Conservation (phyloP, 2,797 vertebrate genomes). For the Notamacropus eugenii region DNA sequence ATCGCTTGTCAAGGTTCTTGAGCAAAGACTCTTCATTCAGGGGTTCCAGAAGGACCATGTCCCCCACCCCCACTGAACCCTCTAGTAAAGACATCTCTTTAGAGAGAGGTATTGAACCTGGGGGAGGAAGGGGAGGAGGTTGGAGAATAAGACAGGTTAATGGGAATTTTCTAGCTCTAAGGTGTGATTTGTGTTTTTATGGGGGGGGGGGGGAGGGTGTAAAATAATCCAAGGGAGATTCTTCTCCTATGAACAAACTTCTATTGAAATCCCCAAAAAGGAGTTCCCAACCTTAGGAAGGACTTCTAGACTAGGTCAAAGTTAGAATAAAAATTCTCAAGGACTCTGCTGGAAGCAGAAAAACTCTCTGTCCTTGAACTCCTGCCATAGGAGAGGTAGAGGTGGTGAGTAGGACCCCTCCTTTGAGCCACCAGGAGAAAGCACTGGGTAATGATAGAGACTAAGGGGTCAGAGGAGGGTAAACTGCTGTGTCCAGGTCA, state of each 20-base stretch:
- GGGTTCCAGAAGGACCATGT: conserved; percentile 87
- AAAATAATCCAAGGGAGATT: neutral
- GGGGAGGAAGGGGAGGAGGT: neutral
- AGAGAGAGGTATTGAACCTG: conserved; percentile 25
- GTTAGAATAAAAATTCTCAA: neutral
- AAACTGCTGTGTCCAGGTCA: neutral
- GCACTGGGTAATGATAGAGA: neutral
- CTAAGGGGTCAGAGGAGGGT: neutral
- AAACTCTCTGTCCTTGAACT: neutral
- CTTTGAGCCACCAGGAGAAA: conserved; percentile 7
- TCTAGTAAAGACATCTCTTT: conserved; percentile 83
- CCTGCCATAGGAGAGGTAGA: neutral
- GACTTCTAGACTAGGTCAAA: neutral
- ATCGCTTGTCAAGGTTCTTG: conserved; percentile 84
- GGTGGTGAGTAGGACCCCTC: neutral
- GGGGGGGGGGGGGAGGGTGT: neutral
- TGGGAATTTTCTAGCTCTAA: conserved; percentile 10
- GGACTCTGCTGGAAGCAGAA: neutral
- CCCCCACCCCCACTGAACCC: conserved; percentile 80
- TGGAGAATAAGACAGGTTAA: neutral
- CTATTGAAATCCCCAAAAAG: neutral
- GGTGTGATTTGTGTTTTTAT: neutral
- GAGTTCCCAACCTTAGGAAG: neutral
- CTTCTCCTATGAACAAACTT: neutral
- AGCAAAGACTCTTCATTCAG: conserved; percentile 84